phyloP scores from a whole-genome alignment of 2,888 invertebrate genomes.

The Cheilosia variabilis region DNA sequence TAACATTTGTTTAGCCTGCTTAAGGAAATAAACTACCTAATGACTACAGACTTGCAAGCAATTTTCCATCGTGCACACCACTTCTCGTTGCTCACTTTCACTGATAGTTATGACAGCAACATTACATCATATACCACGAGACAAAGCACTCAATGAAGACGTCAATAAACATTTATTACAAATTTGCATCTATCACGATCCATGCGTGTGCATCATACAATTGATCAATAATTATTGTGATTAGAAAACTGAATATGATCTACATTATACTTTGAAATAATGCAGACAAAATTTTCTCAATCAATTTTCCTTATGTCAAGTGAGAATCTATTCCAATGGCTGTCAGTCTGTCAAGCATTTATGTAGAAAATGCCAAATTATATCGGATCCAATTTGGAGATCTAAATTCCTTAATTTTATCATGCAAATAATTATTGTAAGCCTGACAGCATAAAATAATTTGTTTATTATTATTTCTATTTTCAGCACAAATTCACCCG shows the following conservation, averaged over 20 bases:
- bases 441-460: background rate
- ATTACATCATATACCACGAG: slow-evolving; percentile 28
- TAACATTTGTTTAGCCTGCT: background rate
- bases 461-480: slow-evolving; percentile 29
- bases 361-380: background rate
- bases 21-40: slow-evolving; percentile 14
- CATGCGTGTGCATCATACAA: background rate
- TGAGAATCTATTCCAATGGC: background rate
- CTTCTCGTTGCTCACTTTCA: slow-evolving; percentile 20
- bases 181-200: slow-evolving; percentile 3
- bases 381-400: background rate
- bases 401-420: background rate
- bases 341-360: slow-evolving; percentile 4
- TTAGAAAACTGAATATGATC: background rate
- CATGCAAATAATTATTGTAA: background rate
- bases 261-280: slow-evolving; percentile 2
- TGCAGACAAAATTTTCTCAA: background rate
- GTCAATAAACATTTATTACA: slow-evolving; percentile 37
- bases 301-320: background rate
- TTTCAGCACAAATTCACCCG: slow-evolving; percentile 76
- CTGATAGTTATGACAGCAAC: background rate
- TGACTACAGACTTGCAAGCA: slow-evolving; percentile 9
- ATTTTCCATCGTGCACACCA: slow-evolving; percentile 18
- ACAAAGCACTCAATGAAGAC: slow-evolving; percentile 8
- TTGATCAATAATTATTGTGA: background rate